Base-by-base conservation (phyloP, 2,113 vertebrate genomes). In the Centropus unirufus region DNA sequence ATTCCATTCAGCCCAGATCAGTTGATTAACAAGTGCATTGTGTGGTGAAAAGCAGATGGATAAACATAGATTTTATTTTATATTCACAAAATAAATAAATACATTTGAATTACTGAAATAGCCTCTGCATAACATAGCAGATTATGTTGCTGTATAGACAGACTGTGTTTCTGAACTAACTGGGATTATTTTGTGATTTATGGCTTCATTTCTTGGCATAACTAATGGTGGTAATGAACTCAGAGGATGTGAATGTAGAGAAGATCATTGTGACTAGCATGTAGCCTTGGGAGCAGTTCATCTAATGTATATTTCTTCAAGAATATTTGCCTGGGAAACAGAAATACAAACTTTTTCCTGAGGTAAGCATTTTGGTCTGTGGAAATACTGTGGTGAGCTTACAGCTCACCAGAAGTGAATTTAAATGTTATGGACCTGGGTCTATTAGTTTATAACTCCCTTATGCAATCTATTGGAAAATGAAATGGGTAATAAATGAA, bases 61-160 rank as follows among this genome's bases (percentile, higher is more conserved):
- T 42, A 23, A 64, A 69, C 23, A 61, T 23, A 62, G 9, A 36
- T 55, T 58, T 54, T 30, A 62, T 15, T 67, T 87, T 52, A 40
- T 40, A 68, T 57, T 67, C 58, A 42, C 36, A 73, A 40, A 52
- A 76, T 75, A 62, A 68, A 3, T 15, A 36, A 36, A 36, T 36
- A 36, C 17, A 11, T 36, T 14, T 63, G 47, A 69, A 72, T 34
- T 75, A 72, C 11, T 47, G 69, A 76, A 76, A 42, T 68, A 47
- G 17, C 22, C 54, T 34, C 36, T 51, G 23, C 42, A 42, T 83
- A 63, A 42, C 20, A 34, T 36, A 76, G 36, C 36, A 51, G 34
- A 47, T 88, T 90, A 47, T 88, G 29, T 30, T 90, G 79, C 64
- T 93, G 83, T 77, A 39, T 84, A 81, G 44, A 49, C 69, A 93